These are phyloP conservation scores for Thomomys bottae DNA, from an alignment of 2,113 vertebrate genomes.

Conservation along the genomic window DNA sequence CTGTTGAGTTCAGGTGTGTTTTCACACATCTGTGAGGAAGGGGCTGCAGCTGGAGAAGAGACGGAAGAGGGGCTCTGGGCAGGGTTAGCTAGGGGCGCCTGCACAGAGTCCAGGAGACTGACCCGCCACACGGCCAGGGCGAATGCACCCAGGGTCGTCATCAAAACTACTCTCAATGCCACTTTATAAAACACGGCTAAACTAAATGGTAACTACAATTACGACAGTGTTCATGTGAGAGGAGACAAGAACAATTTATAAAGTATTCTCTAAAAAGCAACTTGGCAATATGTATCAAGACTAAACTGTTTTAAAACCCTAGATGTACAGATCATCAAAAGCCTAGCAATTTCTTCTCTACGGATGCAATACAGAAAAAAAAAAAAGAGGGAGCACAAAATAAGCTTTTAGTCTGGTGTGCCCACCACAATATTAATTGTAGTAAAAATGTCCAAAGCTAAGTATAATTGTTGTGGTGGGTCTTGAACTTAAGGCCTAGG, in stretches of 20 bases:
- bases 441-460: slow-evolving; percentile 1
- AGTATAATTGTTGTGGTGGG: background rate
- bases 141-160: no score
- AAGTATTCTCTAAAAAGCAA: slow-evolving; percentile 4
- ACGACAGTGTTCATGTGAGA: background rate
- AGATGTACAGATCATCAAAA: background rate
- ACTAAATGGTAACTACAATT: no score
- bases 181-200: no score
- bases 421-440: slow-evolving; percentile 22
- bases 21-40: no score
- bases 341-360: slow-evolving; percentile 10
- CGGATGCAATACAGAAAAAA: slow-evolving; percentile 23
- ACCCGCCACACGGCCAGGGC: slow-evolving; percentile 63
- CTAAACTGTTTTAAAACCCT: no score
- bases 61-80: slow-evolving; percentile 69
- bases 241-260: slow-evolving; percentile 47
- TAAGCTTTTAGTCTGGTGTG: slow-evolving; percentile 35
- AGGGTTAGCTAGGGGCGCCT: slow-evolving; percentile 78
- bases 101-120: slow-evolving; percentile 66
- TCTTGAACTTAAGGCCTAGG: no score
- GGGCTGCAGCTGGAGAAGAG: slow-evolving; percentile 62
- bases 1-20: slow-evolving; percentile 70
- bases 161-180: slow-evolving; percentile 38
- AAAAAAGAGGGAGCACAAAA: slow-evolving; percentile 17
- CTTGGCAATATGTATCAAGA: slow-evolving; percentile 37